A percentile compares a stretch with the other conserved stretches of the same genome.
These are phyloP conservation scores for Craseonycteris thonglongyai DNA, from an alignment of 2,113 vertebrate genomes.

Conservation along the genomic window DNA sequence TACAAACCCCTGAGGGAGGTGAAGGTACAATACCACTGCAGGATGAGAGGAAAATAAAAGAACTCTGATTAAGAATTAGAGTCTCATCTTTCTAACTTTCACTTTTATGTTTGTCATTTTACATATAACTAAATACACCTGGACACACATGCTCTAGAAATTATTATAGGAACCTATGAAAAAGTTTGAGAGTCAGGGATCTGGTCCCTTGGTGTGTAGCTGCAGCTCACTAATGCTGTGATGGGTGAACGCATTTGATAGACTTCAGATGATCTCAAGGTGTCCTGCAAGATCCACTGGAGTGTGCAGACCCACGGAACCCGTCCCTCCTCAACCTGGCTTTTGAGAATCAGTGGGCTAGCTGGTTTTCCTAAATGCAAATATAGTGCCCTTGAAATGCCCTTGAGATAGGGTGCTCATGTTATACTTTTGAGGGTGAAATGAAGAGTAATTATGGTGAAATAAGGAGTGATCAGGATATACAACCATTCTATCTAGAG, in stretches of 20 bases:
- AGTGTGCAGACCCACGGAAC: background rate
- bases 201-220: background rate
- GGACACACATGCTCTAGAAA: background rate
- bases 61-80: background rate
- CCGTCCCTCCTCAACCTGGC: background rate
- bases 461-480: background rate
- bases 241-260: background rate
- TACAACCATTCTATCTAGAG: background rate
- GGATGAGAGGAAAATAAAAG: background rate
- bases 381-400: background rate
- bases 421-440: background rate
- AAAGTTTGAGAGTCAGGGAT: background rate
- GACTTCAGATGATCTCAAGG: background rate
- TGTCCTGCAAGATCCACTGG: background rate
- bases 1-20: background rate
- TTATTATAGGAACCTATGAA: background rate
- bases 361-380: conserved; percentile 2
- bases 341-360: background rate
- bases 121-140: background rate
- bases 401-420: background rate
- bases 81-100: background rate
- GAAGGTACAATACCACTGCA: background rate
- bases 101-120: background rate
- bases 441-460: background rate
- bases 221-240: background rate